phyloP scores from a whole-genome alignment of 2,888 invertebrate species.

The Zaprionus lineosus region DNA sequence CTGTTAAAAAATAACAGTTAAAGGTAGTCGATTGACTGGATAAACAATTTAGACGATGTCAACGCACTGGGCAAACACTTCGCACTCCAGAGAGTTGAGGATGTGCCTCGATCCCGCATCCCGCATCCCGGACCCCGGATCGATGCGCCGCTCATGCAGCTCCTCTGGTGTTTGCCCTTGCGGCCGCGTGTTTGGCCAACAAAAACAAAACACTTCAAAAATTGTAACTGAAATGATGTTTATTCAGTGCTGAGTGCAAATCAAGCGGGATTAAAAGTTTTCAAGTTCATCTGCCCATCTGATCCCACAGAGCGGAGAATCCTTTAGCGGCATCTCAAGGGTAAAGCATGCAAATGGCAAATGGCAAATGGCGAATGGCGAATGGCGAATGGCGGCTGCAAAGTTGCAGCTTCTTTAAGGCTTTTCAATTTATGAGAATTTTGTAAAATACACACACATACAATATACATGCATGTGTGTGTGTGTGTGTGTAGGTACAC shows the following conservation, averaged over 20 bases:
- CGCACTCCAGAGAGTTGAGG: constrained; percentile 12
- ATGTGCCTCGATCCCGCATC: no score
- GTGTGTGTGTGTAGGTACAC: no score
- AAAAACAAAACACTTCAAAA: constrained; percentile 58
- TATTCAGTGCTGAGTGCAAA: constrained; percentile 54
- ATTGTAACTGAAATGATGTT: constrained; percentile 72
- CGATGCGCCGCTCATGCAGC: constrained; percentile 33
- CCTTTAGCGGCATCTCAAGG: constrained; percentile 29
- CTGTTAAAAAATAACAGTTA: no score
- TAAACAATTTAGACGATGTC: constrained; percentile 36
- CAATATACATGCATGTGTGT: not conserved
- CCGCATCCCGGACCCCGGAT: constrained; percentile 21
- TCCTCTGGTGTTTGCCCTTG: constrained; percentile 49
- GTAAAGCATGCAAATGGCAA: constrained; percentile 10
- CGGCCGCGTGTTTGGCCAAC: constrained; percentile 59
- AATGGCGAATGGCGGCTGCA: constrained; percentile 4
- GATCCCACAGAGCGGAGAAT: constrained; percentile 22
- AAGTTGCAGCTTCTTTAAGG: not conserved
- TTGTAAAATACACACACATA: not conserved
- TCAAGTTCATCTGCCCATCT: constrained; percentile 35
- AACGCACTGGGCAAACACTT: constrained; percentile 51
- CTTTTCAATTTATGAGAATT: constrained; percentile 15
- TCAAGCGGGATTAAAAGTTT: constrained; percentile 47
- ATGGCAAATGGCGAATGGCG: no score
- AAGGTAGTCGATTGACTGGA: no score